Evolutionary conservation across 2,113 vertebrate species (phyloP).

Genomic region (Ageneiosus marmoratus): DNA sequence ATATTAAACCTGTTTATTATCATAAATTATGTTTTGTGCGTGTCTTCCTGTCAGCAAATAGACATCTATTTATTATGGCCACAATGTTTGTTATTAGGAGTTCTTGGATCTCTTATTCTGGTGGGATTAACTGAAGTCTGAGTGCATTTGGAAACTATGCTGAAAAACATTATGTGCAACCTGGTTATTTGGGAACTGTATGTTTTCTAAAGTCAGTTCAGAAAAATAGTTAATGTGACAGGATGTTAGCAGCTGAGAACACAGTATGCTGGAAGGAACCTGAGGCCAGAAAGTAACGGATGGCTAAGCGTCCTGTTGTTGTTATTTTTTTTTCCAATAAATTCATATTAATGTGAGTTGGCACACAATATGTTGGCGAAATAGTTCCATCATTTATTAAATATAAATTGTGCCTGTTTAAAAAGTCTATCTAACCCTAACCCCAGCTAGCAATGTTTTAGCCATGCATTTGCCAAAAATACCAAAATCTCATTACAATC

Average conservation of each 20-base stretch:
- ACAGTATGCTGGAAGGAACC: not conserved
- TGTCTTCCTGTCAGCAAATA: slow-evolving; percentile 8
- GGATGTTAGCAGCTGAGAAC: slow-evolving; percentile 12
- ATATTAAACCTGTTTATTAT: not conserved
- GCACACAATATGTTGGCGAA: slow-evolving; percentile 4
- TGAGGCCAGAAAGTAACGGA: slow-evolving; percentile 2
- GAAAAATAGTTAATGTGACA: not conserved
- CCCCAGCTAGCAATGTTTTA: slow-evolving; percentile 1
- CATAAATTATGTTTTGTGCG: not conserved
- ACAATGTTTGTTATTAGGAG: not conserved
- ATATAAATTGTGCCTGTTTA: not conserved
- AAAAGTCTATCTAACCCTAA: not conserved
- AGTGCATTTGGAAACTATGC: slow-evolving; percentile 10
- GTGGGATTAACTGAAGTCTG: not conserved
- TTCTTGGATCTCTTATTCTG: not conserved
- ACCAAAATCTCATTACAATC: not conserved
- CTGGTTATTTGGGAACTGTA: not conserved
- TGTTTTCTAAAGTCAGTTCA: not conserved
- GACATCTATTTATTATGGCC: not conserved
- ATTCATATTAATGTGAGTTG: not conserved
- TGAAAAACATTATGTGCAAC: not conserved
- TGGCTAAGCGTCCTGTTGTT: not conserved
- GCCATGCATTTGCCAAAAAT: slow-evolving; percentile 7
- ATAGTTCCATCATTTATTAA: slow-evolving; percentile 14
- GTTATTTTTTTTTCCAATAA: slow-evolving; percentile 3